phyloP scores from a whole-genome alignment of 2,113 vertebrate genomes.

The Apodemus sylvaticus region DNA sequence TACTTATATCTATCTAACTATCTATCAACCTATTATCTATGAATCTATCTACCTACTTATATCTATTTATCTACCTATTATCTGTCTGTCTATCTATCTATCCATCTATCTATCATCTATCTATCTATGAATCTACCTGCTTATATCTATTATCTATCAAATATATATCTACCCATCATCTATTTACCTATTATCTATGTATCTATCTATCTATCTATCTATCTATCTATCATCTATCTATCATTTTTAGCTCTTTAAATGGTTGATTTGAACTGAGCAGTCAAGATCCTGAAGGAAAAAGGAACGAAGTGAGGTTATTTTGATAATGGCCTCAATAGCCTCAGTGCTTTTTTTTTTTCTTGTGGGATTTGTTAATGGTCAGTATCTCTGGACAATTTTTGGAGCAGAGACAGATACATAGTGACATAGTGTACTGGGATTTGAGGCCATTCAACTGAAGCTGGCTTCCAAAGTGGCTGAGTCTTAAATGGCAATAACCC shows the following conservation, averaged over 20 bases:
- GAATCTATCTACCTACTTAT: too few species aligned
- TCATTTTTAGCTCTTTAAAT: neutral
- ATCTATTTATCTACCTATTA: neutral
- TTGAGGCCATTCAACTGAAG: neutral
- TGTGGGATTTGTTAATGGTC: neutral
- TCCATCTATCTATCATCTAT: neutral
- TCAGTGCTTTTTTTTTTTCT: neutral
- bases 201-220: neutral
- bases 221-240: neutral
- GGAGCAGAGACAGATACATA: neutral
- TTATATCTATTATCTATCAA: neutral
- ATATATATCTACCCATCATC: neutral
- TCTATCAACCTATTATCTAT: neutral
- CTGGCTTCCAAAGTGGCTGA: neutral
- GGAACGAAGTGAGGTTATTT: neutral
- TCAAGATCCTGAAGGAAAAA: neutral
- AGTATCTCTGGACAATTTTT: neutral
- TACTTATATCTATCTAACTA: neutral
- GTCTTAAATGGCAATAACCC: neutral
- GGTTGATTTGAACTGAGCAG: neutral
- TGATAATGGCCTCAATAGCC: neutral
- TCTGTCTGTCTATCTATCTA: neutral
- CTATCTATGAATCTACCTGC: too few species aligned
- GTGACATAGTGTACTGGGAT: neutral
- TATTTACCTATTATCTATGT: neutral